Evolutionary conservation across 2,888 invertebrate genomes (phyloP), one percentile per base, ranked within the genome.

Genomic region (Conistra vaccinii): DNA sequence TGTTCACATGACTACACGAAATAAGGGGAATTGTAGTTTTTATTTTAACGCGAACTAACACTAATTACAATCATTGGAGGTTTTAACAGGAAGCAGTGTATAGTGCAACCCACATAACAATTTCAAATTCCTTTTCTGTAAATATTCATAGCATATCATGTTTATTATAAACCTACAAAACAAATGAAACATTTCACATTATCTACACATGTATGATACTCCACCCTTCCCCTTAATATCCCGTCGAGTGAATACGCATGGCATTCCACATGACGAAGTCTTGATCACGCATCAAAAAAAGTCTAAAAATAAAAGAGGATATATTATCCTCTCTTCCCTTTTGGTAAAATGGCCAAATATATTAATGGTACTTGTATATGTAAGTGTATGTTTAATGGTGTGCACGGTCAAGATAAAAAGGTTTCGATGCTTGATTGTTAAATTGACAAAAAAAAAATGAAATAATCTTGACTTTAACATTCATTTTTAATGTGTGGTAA

Each of bases 261-360:
- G 65, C 58, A 69, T 60, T 79, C 65, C 65, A 26, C 69, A 51
- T 79, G 83, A 83, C 23, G 6, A n/a, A 53, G 26, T 69, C 69
- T 60, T 65, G 58, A 76, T 82, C 83, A 68, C 61, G 39, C 83
- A 83, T 42, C 83, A 79, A 42, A 57, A 55, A 68, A 55, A 7
- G 42, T 23, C 32, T 14, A 58, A 48, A 82, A 65, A 77, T 57
- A 69, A 65, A 69, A 48, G 26, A 53, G 35, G 32, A 39, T 48
- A n/a, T n/a, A n/a, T n/a, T n/a, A 39, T 82, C 39, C 48, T 61
- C 12, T 32, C 17, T 39, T 73, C 23, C 14, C 14, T 26, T 39
- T 82, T 66, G 61, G 32, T 48, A 62, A 61, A 48, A 62, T 51
- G 26, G 26, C 26, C 74, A 51, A 73, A 61, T 81, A 32, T 76